Base-by-base conservation (phyloP, 2,888 invertebrate species). In the Philhelius pedissequus region DNA sequence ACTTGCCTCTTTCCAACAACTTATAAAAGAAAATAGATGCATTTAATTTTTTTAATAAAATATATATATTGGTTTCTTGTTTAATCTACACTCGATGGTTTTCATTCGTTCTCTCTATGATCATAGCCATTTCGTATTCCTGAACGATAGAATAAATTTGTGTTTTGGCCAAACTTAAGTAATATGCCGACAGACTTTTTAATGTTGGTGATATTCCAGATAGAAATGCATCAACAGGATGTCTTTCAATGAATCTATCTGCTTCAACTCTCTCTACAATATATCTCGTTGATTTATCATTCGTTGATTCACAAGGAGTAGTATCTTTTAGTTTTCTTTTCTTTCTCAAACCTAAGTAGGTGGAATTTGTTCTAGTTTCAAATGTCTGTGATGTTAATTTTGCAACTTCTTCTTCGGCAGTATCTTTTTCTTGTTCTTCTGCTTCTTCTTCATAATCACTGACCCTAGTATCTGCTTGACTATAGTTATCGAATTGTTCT, bases 121-220 rank as follows among this genome's bases (percentile, higher is more conserved):
- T 48, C 75, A 76, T 68, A 4, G 75, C 75, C 75, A 76, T 76
- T 50, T 76, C 75, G 8, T 76, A 76, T 32, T 76, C 75, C 22
- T 76, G 75, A 3, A 76, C 75, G 32, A 76, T 68, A 5, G 75
- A 76, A 56, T 76, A 76, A n/a, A 76, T 76, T 30, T 76, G 56
- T 20, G 75, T 68, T 68, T 76, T 76, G 7, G 75, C 75, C 15
- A 76, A 50, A 40, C 75, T 76, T 27, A 76, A 68, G 30, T 68
- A 76, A 35, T 76, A 76, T 11, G 75, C 40, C 32, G 75, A 60
- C 7, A 76, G n/a, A 40, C 58, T 68, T 48, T 76, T 76, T 7
- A 76, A 32, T 4, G 75, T 76, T 22, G 75, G 75, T 8, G 75
- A 68, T 20, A 76, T 76, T 11, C 75, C 75, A 20, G 68, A 8